A percentile compares a stretch with the other conserved stretches of the same genome.
These are phyloP conservation scores for Hirtodrosophila cameraria DNA, from an alignment of 2,888 invertebrate species.

Conservation along the genomic window DNA sequence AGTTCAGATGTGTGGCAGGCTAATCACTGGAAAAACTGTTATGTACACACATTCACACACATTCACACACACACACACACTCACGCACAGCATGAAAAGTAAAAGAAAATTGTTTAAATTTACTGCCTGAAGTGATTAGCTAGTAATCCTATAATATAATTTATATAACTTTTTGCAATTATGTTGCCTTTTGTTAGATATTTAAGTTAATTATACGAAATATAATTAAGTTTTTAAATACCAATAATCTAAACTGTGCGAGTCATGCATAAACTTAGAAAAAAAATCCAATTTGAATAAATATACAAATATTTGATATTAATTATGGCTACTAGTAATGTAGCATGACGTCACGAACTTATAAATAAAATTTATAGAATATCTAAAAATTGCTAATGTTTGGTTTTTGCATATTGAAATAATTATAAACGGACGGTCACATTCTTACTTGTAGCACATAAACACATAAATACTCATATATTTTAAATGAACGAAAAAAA, in stretches of 20 bases:
- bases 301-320: slow-evolving; percentile 6
- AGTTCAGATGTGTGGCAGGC: slow-evolving; percentile 63
- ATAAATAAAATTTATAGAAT: slow-evolving; percentile 1
- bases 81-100: slow-evolving; percentile 8
- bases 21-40: slow-evolving; percentile 68
- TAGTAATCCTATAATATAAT: slow-evolving; percentile 58
- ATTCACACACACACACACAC: slow-evolving; percentile 14
- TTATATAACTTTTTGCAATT: slow-evolving; percentile 27
- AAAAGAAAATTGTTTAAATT: slow-evolving; percentile 23
- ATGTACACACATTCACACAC: slow-evolving; percentile 7
- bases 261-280: not conserved
- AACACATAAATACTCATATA: slow-evolving; percentile 12
- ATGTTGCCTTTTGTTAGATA: slow-evolving; percentile 3
- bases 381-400: slow-evolving; percentile 1
- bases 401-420: slow-evolving; percentile 12
- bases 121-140: slow-evolving; percentile 60
- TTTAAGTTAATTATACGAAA: not conserved
- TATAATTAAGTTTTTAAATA: not conserved
- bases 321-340: slow-evolving; percentile 1
- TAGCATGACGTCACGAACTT: not conserved
- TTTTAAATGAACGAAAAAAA: slow-evolving; percentile 19
- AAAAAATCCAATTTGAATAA: slow-evolving; percentile 1
- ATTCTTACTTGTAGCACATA: slow-evolving; percentile 2
- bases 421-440: slow-evolving; percentile 17
- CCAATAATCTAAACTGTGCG: not conserved